Evolutionary conservation across 2,888 invertebrate genomes (phyloP).

Genomic region (Parthenolecanium corni): DNA sequence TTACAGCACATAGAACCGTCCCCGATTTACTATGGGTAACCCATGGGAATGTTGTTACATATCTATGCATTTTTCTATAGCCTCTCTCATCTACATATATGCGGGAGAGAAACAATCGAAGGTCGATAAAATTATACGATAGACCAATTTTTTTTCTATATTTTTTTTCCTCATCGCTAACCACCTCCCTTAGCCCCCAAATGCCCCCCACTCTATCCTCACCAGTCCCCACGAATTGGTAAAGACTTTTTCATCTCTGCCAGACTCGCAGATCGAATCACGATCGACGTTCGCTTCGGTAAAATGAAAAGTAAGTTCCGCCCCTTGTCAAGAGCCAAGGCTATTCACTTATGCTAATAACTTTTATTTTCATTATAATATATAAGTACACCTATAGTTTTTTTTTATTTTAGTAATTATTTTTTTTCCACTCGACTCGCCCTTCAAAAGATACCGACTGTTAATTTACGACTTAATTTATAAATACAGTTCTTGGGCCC

Average conservation of each 20-base stretch:
- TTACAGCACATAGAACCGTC: background rate
- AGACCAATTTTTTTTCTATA: background rate
- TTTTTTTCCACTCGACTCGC: background rate
- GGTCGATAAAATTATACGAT: background rate
- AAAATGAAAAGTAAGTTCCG: slow-evolving; percentile 20
- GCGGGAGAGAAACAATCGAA: background rate
- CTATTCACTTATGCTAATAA: slow-evolving; percentile 7
- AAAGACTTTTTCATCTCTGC: background rate
- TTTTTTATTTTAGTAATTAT: background rate
- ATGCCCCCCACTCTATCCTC: background rate
- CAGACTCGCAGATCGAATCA: background rate
- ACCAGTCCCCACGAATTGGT: background rate
- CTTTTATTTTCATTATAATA: background rate
- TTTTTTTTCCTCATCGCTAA: too few relatives aligned
- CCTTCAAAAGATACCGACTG: slow-evolving; percentile 13
- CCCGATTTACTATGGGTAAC: too few relatives aligned
- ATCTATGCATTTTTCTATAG: too few relatives aligned
- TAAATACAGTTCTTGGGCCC: background rate
- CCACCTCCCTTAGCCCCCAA: background rate
- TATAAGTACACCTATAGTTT: too few relatives aligned
- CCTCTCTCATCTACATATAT: background rate
- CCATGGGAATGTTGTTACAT: too few relatives aligned
- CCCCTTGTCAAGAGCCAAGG: slow-evolving; percentile 17
- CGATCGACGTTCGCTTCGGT: background rate
- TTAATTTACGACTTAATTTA: slow-evolving; percentile 20